These are phyloP conservation scores for Drosophila phalerata DNA, from an alignment of 2,888 invertebrate species.

Conservation along the genomic window DNA sequence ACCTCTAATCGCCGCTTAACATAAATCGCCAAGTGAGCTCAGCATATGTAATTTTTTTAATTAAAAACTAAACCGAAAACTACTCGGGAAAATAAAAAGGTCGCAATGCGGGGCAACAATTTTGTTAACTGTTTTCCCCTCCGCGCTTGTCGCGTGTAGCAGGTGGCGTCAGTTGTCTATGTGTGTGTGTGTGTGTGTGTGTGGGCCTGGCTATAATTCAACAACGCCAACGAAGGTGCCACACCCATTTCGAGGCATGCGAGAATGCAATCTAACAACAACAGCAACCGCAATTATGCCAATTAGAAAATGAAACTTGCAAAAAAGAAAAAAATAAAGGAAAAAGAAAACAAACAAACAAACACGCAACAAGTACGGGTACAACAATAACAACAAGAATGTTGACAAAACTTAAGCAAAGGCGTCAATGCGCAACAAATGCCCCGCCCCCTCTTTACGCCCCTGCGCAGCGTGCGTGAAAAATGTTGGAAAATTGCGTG, in stretches of 20 bases:
- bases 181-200: constrained; percentile 7
- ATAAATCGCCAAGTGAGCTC: constrained; percentile 68
- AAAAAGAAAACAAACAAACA: constrained; percentile 28
- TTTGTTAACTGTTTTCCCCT: constrained; percentile 28
- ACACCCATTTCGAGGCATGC: constrained; percentile 69
- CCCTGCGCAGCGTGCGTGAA: constrained; percentile 61
- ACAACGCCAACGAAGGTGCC: constrained; percentile 51
- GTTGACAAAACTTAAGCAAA: constrained; percentile 69
- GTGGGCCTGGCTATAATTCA: constrained; percentile 66
- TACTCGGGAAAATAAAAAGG: constrained; percentile 26
- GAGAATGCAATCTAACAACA: constrained; percentile 64
- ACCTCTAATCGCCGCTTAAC: constrained; percentile 72
- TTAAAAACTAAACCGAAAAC: constrained; percentile 46
- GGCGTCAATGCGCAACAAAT: constrained; percentile 67
- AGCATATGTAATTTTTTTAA: constrained; percentile 71
- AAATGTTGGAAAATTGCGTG: constrained; percentile 64
- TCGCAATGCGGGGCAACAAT: constrained; percentile 43
- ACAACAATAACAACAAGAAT: constrained; percentile 30
- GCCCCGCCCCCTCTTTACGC: not conserved
- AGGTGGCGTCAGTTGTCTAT: constrained; percentile 33
- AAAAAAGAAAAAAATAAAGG: constrained; percentile 47
- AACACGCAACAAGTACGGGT: constrained; percentile 72
- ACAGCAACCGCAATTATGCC: constrained; percentile 70
- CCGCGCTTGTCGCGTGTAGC: constrained; percentile 16
- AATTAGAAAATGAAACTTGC: constrained; percentile 75